These are phyloP conservation scores for Nothobranchius kuhntae DNA, from an alignment of 2,113 vertebrate species.

Conservation along the genomic window DNA sequence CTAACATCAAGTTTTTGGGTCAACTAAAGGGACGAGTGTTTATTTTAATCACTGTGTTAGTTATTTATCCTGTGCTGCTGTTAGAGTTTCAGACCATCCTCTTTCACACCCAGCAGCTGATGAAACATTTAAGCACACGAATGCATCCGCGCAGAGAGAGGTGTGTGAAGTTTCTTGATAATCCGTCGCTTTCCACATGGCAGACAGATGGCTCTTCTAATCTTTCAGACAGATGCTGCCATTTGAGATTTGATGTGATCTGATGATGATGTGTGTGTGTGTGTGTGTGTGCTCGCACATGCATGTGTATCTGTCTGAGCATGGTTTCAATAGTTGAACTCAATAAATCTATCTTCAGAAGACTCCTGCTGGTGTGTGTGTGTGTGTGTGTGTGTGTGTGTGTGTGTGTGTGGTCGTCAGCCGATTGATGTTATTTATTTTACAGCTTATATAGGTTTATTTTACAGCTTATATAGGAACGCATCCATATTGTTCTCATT, in stretches of 20 bases:
- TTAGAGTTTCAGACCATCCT: slow-evolving; percentile 14
- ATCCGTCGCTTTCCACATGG: slow-evolving; percentile 61
- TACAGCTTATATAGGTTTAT: slow-evolving; percentile 22
- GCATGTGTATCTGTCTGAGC: background rate
- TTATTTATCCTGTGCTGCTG: slow-evolving; percentile 3
- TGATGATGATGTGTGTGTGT: slow-evolving; percentile 36
- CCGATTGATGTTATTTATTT: slow-evolving; percentile 26
- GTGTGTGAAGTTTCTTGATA: slow-evolving; percentile 65
- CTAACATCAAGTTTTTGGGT: background rate
- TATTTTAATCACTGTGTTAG: background rate
- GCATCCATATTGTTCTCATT: slow-evolving; percentile 3
- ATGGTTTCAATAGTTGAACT: slow-evolving; percentile 33
- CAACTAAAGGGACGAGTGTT: background rate
- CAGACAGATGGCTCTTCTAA: slow-evolving; percentile 70
- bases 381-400: slow-evolving; percentile 1
- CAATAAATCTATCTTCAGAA: slow-evolving; percentile 43
- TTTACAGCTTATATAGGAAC: slow-evolving; percentile 22
- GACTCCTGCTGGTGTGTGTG: slow-evolving; percentile 22
- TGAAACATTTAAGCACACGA: slow-evolving; percentile 35
- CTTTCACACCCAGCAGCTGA: slow-evolving; percentile 14
- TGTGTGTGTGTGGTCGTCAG: slow-evolving; percentile 6
- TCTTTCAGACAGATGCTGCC: slow-evolving; percentile 67
- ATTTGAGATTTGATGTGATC: slow-evolving; percentile 66
- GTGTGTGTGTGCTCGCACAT: slow-evolving; percentile 2
- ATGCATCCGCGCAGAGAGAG: slow-evolving; percentile 34